These are phyloP conservation scores for Antennarius striatus DNA, from an alignment of 2,113 vertebrate species.

Conservation along the genomic window DNA sequence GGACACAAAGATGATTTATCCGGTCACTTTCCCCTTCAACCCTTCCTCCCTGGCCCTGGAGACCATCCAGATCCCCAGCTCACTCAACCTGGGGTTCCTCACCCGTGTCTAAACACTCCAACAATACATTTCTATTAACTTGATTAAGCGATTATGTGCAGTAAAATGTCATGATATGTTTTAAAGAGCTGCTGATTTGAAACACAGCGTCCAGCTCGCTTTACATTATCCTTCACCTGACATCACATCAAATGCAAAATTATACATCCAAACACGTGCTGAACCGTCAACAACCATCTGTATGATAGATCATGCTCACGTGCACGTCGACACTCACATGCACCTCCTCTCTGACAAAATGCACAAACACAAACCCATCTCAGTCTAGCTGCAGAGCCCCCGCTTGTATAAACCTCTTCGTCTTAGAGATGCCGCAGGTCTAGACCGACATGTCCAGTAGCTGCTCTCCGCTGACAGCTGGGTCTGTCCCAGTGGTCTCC, in stretches of 20 bases:
- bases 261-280: conserved; percentile 9
- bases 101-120: conserved; percentile 84
- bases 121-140: conserved; percentile 10
- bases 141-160: conserved; percentile 8
- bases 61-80: conserved; percentile 96
- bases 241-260: conserved; percentile 6
- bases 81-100: conserved; percentile 93
- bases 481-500: conserved; percentile 3
- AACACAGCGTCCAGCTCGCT: not conserved
- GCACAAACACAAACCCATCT: conserved; percentile 23
- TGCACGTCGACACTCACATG: conserved; percentile 15
- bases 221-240: not conserved
- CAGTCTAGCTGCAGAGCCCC: conserved; percentile 14
- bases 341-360: conserved; percentile 29
- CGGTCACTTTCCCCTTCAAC: conserved; percentile 96
- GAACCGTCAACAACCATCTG: conserved; percentile 39
- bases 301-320: conserved; percentile 26
- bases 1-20: conserved; percentile 98
- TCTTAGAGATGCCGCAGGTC: conserved; percentile 50
- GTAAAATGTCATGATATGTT: conserved; percentile 2
- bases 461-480: not conserved
- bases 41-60: conserved; percentile 94
- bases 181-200: conserved; percentile 1
- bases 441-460: conserved; percentile 14
- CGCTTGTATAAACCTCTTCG: conserved; percentile 61